These are phyloP conservation scores for Distichodus sexfasciatus DNA, from an alignment of 2,797 vertebrate species.

Conservation along the genomic window DNA sequence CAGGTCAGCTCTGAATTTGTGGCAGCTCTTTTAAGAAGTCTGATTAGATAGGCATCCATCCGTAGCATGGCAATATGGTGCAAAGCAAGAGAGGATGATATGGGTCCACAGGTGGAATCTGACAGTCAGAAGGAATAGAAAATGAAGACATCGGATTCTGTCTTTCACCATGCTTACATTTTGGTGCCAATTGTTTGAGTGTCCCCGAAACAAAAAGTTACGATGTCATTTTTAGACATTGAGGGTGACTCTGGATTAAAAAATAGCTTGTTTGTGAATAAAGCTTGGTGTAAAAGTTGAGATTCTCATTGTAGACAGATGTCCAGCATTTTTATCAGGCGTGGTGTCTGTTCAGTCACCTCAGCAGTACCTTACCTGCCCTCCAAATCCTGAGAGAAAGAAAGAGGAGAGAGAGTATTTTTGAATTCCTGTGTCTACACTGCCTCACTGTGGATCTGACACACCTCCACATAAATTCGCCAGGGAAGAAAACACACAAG, in stretches of 20 bases:
- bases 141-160: not conserved
- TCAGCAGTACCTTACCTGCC: conserved; percentile 72
- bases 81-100: conserved; percentile 50
- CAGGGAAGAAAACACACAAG: conserved; percentile 53
- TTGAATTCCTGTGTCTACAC: conserved; percentile 10
- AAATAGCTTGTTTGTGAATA: conserved; percentile 3
- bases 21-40: conserved; percentile 62
- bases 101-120: conserved; percentile 13
- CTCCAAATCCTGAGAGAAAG: conserved; percentile 72
- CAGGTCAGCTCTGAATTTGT: conserved; percentile 67
- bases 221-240: not conserved
- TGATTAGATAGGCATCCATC: conserved; percentile 74
- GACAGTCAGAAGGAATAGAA: not conserved
- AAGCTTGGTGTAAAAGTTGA: conserved; percentile 15
- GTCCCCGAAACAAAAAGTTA: too few relatives aligned
- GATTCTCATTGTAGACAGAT: conserved; percentile 13
- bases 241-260: not conserved
- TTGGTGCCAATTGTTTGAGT: too few relatives aligned
- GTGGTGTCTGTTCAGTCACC: conserved; percentile 74
- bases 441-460: conserved; percentile 33
- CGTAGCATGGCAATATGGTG: conserved; percentile 69
- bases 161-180: not conserved
- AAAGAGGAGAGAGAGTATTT: conserved; percentile 46
- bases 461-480: conserved; percentile 59
- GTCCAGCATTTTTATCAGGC: conserved; percentile 47